Evolutionary conservation across 2,797 vertebrate species (phyloP), one percentile per base, ranked within the genome.

Genomic region (Sebastes umbrosus): DNA sequence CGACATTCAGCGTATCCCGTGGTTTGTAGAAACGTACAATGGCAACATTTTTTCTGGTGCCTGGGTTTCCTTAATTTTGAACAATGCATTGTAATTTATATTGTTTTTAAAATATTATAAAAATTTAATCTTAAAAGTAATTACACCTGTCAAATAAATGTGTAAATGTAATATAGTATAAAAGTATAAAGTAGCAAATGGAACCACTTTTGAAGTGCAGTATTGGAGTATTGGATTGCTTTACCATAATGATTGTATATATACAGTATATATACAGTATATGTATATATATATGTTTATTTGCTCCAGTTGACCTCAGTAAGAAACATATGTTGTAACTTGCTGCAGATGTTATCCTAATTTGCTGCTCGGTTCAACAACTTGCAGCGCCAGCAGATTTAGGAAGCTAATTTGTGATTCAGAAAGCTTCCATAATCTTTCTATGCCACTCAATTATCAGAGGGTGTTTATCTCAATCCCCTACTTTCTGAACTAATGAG

Each of bases 401-500:
- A 20, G 39, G 34, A 36, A 36, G 82, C 83, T 86, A 85, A 87
- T 91, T 90, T 86, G 75, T 65, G 16, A 64, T 74, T 79, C 55
- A 75, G 67, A 75, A 79, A 63, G 24, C 89, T 73, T 39, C 43
- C 55, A 63, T 89, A 89, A 87, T 92, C 83, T 52, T 43, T 50
- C 70, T 13, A 14, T 55, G 64, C 32, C 62, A 65, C 58, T 77
- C 76, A 87, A 87, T 89, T 84, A 88, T 67, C 25, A 63, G 69
- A 76, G 27, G 70, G 73, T 76, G 70, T 80, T 87, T 70, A 79
- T 81, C 79, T 79, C 66, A 75, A 70, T 73, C 84, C 73, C 60
- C 62, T 36, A 22, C 62, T 83, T 50, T 82, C 75, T 75, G 68
- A 75, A 65, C 74, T 87, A 88, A 89, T 88, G 83, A 87, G 83